A percentile compares a stretch with the other conserved stretches of the same genome.
These are phyloP conservation scores for Furcifer pardalis DNA, from an alignment of 2,797 vertebrate genomes.

Conservation along the genomic window DNA sequence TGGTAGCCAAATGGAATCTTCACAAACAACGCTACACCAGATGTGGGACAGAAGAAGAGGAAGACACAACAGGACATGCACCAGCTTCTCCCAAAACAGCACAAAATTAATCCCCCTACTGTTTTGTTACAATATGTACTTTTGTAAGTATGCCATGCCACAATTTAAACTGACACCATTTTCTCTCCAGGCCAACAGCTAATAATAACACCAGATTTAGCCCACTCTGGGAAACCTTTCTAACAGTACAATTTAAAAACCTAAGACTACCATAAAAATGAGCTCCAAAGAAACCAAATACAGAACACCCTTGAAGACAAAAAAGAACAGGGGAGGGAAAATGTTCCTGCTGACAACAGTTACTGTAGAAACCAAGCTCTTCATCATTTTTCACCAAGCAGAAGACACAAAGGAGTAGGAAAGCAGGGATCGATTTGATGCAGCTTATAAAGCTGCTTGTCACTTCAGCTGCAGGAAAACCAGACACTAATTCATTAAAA, in stretches of 20 bases:
- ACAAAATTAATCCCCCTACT: background rate
- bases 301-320: constrained; percentile 59
- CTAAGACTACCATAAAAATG: background rate
- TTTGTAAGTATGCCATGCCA: background rate
- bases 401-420: constrained; percentile 74
- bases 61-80: background rate
- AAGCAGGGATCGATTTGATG: constrained; percentile 73
- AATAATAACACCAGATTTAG: background rate
- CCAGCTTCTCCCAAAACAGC: background rate
- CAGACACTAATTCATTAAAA: constrained; percentile 78
- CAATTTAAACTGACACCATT: background rate
- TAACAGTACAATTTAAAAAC: constrained; percentile 48
- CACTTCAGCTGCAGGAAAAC: constrained; percentile 76
- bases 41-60: background rate
- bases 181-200: background rate
- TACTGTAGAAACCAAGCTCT: constrained; percentile 78
- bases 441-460: constrained; percentile 76
- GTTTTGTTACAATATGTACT: background rate
- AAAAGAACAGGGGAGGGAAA: constrained; percentile 61
- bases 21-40: background rate
- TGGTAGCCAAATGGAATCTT: background rate
- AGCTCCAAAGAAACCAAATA: constrained; percentile 52
- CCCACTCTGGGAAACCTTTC: background rate
- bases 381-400: constrained; percentile 68
- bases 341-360: constrained; percentile 71